Conservation (phyloP, 2,797 vertebrate species). For the Centropyge bicolor region DNA sequence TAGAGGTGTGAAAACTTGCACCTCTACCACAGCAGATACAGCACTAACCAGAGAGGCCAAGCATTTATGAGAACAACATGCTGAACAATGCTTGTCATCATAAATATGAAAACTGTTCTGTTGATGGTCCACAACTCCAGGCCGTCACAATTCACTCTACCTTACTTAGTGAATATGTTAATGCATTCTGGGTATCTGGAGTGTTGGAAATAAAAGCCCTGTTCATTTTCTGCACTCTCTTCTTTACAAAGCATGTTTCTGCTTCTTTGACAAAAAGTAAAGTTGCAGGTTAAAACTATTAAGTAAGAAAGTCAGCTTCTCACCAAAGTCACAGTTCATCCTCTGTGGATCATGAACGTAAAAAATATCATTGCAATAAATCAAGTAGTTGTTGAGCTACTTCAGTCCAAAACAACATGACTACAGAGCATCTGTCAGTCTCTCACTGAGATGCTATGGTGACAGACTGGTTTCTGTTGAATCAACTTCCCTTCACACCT, state of each 20-base stretch:
- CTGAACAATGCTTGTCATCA: too few species aligned
- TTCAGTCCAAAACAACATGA: not conserved
- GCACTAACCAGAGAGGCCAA: not conserved
- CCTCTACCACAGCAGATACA: conserved; percentile 23
- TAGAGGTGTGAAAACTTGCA: conserved; percentile 47
- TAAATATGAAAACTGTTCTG: not conserved
- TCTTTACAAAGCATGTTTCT: not conserved
- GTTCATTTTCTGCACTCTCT: not conserved
- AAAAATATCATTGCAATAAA: not conserved
- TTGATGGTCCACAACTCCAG: not conserved
- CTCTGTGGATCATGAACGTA: not conserved
- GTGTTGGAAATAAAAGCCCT: not conserved
- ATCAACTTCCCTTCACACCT: too few species aligned
- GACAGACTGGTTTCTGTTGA: not conserved
- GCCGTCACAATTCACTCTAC: not conserved
- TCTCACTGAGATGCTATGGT: not conserved
- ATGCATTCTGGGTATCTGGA: not conserved
- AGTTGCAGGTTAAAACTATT: not conserved
- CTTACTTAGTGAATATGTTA: not conserved
- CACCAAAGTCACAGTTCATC: not conserved
- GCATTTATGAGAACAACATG: not conserved
- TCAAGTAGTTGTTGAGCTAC: not conserved
- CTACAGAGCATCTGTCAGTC: not conserved
- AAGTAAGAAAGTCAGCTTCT: not conserved
- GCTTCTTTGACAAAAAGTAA: not conserved